Percentiles rank a stretch among this genome's conserved stretches.
Evolutionary conservation across 2,113 vertebrate species (phyloP).

Genomic region (Pachycephala philippinensis): DNA sequence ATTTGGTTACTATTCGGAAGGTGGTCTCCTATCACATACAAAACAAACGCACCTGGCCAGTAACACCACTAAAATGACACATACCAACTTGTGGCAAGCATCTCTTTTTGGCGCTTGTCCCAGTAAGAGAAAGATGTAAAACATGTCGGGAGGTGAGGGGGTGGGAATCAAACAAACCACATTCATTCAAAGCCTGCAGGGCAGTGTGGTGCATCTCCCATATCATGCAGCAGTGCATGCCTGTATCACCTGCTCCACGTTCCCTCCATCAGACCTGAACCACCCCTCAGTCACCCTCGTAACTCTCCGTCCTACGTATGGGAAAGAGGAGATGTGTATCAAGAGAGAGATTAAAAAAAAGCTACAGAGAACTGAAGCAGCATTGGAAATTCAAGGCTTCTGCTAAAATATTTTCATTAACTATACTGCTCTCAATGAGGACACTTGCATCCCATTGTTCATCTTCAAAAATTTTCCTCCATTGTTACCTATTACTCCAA

Average conservation of each 20-base stretch:
- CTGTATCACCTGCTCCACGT: background rate
- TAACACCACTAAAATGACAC: background rate
- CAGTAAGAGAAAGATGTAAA: background rate
- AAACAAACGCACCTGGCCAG: background rate
- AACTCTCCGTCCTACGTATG: background rate
- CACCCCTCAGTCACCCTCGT: background rate
- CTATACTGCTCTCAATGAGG: background rate
- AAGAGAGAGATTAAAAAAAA: background rate
- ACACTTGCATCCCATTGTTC: background rate
- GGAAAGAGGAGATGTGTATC: background rate
- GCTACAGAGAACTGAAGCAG: background rate
- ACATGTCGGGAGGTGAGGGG: accelerated
- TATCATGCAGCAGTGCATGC: background rate
- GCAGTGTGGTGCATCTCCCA: accelerated
- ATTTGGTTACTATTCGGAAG: background rate
- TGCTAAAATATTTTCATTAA: background rate
- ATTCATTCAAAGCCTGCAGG: background rate
- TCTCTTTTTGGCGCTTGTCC: background rate
- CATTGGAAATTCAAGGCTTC: background rate
- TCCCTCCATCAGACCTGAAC: background rate
- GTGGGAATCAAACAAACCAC: background rate
- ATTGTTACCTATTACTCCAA: background rate
- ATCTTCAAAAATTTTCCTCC: background rate
- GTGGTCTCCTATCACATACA: background rate
- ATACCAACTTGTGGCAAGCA: background rate